Evolutionary conservation across 2,797 vertebrate species (phyloP).

Genomic region (Lacerta agilis): DNA sequence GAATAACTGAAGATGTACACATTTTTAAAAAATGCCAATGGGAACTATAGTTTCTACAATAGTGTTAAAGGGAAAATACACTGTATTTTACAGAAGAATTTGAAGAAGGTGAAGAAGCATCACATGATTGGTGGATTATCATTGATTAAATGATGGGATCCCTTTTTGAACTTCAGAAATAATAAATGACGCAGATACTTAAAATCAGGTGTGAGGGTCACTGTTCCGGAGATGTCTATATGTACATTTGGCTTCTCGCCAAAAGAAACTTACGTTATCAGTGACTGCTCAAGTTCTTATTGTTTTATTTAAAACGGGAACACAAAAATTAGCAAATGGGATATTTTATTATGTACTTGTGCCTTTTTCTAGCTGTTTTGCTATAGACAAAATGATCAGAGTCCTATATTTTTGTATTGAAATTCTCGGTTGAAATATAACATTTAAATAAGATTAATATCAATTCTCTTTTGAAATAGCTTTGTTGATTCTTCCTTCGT

Average conservation of each 20-base stretch:
- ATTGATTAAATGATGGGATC: constrained; percentile 57
- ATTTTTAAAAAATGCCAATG: constrained; percentile 11
- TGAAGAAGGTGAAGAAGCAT: constrained; percentile 60
- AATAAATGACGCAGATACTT: constrained; percentile 67
- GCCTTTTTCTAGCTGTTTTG: constrained; percentile 82
- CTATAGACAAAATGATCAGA: constrained; percentile 78
- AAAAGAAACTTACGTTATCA: constrained; percentile 64
- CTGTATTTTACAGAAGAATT: constrained; percentile 60
- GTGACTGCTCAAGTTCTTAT: constrained; percentile 65
- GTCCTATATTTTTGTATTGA: constrained; percentile 83
- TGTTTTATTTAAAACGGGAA: constrained; percentile 65
- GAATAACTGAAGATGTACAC: constrained; percentile 7
- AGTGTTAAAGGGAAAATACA: constrained; percentile 26
- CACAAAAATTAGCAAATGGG: constrained; percentile 59
- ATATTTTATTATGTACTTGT: constrained; percentile 80
- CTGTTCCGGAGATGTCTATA: constrained; percentile 79
- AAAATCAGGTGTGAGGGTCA: constrained; percentile 61
- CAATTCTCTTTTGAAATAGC: constrained; percentile 67
- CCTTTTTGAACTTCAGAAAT: constrained; percentile 67
- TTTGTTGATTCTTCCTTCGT: constrained; percentile 70
- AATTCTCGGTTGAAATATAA: constrained; percentile 76
- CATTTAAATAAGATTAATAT: constrained; percentile 75
- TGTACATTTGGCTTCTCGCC: constrained; percentile 73
- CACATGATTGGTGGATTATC: constrained; percentile 70
- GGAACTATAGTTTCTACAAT: constrained; percentile 44